phyloP scores from a whole-genome alignment of 2,797 vertebrate genomes.

The Arrhamphus sclerolepis region DNA sequence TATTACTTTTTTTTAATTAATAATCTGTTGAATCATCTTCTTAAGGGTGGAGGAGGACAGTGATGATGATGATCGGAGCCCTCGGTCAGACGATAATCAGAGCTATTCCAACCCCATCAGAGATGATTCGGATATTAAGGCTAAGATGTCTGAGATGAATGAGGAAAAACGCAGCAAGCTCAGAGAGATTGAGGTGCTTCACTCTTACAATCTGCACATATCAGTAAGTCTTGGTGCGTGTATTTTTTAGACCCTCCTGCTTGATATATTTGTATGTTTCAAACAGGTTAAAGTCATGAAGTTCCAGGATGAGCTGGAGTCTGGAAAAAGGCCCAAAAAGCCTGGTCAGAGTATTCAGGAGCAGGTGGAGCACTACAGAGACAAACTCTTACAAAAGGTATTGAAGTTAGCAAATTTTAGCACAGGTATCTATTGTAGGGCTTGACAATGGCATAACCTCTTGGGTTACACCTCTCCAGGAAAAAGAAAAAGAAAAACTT shows the following conservation, averaged over 20 bases:
- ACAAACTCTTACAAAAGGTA: conserved; percentile 96
- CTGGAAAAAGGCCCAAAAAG: conserved; percentile 96
- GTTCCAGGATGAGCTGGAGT: conserved; percentile 99
- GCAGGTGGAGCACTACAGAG: conserved; percentile 98
- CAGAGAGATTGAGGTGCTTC: conserved; percentile 92
- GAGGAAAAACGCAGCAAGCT: conserved; percentile 97
- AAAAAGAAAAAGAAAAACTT: conserved; percentile 93
- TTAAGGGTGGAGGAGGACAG: conserved; percentile 87
- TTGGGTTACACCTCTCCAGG: conserved; percentile 73
- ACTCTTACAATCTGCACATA: too few relatives aligned
- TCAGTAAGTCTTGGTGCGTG: not conserved
- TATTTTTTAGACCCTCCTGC: not conserved
- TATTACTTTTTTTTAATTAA: not conserved
- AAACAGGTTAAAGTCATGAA: conserved; percentile 98
- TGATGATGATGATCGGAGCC: conserved; percentile 89
- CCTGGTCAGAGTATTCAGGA: conserved; percentile 95
- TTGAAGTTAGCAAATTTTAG: rapidly evolving
- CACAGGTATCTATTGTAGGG: not conserved
- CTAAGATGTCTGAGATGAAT: conserved; percentile 93
- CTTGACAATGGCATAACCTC: not conserved
- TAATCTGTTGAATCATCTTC: not conserved
- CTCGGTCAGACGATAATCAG: conserved; percentile 88
- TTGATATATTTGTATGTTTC: not conserved
- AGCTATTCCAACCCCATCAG: conserved; percentile 89
- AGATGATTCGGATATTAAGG: conserved; percentile 88